Evolutionary conservation across 2,797 vertebrate genomes (phyloP).

Genomic region (Myotis findleyi): DNA sequence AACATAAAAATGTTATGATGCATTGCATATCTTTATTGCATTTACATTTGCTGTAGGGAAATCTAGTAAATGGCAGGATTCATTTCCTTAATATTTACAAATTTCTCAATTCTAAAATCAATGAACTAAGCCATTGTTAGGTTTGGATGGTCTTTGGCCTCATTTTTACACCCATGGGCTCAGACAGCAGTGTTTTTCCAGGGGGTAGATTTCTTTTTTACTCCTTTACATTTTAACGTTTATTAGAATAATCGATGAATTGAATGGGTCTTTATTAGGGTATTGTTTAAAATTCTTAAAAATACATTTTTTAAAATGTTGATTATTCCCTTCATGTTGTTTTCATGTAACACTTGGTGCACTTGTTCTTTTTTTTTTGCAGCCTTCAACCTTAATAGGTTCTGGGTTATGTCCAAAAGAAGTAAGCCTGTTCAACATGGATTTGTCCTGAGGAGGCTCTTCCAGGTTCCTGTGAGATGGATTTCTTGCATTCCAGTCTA

Average conservation of each 20-base stretch:
- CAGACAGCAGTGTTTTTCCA: background rate
- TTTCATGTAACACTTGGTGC: slow-evolving; percentile 68
- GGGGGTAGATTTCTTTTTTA: background rate
- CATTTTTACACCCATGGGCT: background rate
- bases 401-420: slow-evolving; percentile 73
- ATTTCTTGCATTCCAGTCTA: slow-evolving; percentile 44
- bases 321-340: slow-evolving; percentile 53
- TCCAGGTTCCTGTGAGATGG: slow-evolving; percentile 48
- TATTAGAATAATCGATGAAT: background rate
- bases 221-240: background rate
- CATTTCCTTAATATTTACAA: background rate
- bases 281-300: slow-evolving; percentile 57
- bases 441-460: slow-evolving; percentile 43
- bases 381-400: slow-evolving; percentile 51
- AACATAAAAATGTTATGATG: background rate
- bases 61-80: background rate
- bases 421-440: slow-evolving; percentile 18
- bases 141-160: background rate
- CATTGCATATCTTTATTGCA: background rate
- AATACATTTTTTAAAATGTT: slow-evolving; percentile 58
- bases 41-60: background rate
- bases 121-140: background rate
- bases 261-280: background rate
- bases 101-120: background rate
- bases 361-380: slow-evolving; percentile 67